Percentiles rank a stretch among this genome's conserved stretches.
These are phyloP conservation scores for Picathartes gymnocephalus DNA, from an alignment of 2,113 vertebrate genomes.

Conservation along the genomic window DNA sequence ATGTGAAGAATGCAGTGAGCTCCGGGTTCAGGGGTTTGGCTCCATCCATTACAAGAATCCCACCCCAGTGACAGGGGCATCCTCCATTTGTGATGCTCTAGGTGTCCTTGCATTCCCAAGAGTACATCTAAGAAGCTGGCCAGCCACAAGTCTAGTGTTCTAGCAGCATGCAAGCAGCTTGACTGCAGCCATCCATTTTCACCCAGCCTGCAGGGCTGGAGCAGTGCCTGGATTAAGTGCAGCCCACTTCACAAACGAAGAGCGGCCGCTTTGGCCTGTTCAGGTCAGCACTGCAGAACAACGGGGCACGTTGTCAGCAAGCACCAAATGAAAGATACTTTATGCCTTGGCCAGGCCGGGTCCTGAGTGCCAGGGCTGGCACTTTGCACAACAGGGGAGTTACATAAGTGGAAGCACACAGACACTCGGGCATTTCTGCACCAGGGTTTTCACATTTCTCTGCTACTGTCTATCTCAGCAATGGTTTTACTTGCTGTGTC, in stretches of 20 bases:
- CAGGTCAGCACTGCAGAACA: not conserved
- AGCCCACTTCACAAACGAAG: not conserved
- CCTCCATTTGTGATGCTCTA: not conserved
- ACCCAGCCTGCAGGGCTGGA: not conserved
- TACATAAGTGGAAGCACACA: not conserved
- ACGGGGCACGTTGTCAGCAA: not conserved
- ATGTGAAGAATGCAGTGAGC: not conserved
- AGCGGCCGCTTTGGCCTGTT: not conserved
- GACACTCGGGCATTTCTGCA: not conserved
- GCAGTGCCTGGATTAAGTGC: not conserved
- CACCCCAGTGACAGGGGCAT: not conserved
- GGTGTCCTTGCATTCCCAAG: not conserved
- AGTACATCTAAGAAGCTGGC: not conserved
- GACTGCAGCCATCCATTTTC: not conserved
- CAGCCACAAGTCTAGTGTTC: not conserved
- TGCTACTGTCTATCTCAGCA: not conserved
- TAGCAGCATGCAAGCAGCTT: not conserved
- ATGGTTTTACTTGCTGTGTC: not conserved
- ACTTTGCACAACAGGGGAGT: not conserved
- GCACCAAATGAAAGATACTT: not conserved
- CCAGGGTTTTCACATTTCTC: not conserved
- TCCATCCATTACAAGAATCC: not conserved
- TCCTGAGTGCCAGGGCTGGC: not conserved
- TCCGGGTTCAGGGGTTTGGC: fast-evolving
- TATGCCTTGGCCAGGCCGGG: not conserved